Conservation (phyloP, 1,140 invertebrate species). For the Pteromalus puparum region DNA sequence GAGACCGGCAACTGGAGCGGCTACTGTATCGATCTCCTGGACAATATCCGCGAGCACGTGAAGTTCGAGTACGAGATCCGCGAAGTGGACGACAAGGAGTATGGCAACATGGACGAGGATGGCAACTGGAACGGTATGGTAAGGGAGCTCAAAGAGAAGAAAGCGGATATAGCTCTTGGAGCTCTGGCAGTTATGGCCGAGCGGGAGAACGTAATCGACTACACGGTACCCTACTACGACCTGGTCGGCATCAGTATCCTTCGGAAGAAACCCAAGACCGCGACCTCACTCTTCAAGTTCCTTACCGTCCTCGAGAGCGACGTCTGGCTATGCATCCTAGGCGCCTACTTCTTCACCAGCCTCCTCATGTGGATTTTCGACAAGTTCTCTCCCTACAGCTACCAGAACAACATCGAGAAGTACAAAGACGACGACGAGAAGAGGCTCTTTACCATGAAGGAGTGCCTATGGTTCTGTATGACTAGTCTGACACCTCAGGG, state of each 20-base stretch:
- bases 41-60: slow-evolving; percentile 87
- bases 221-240: slow-evolving; percentile 97
- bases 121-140: slow-evolving; percentile 95
- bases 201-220: slow-evolving; percentile 95
- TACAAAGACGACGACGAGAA: slow-evolving; percentile 97
- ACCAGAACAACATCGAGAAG: slow-evolving; percentile 95
- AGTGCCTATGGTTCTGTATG: slow-evolving; percentile 99
- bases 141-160: slow-evolving; percentile 91
- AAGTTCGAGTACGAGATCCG: slow-evolving; percentile 94
- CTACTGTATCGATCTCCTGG: slow-evolving; percentile 94
- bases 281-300: slow-evolving; percentile 96
- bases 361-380: slow-evolving; percentile 97
- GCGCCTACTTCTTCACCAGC: slow-evolving; percentile 95
- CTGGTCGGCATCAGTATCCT: slow-evolving; percentile 95
- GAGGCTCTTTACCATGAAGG: slow-evolving; percentile 95
- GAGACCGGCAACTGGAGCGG: slow-evolving; percentile 85
- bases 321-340: slow-evolving; percentile 97
- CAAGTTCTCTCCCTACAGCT: slow-evolving; percentile 96
- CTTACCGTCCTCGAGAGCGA: slow-evolving; percentile 96
- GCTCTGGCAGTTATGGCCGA: slow-evolving; percentile 96
- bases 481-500: slow-evolving; percentile 97
- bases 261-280: slow-evolving; percentile 87
- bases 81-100: slow-evolving; percentile 85
- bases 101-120: slow-evolving; percentile 90
- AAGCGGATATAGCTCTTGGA: slow-evolving; percentile 92